phyloP scores from a whole-genome alignment of 1,140 invertebrate genomes.

The Theocolax elegans region DNA sequence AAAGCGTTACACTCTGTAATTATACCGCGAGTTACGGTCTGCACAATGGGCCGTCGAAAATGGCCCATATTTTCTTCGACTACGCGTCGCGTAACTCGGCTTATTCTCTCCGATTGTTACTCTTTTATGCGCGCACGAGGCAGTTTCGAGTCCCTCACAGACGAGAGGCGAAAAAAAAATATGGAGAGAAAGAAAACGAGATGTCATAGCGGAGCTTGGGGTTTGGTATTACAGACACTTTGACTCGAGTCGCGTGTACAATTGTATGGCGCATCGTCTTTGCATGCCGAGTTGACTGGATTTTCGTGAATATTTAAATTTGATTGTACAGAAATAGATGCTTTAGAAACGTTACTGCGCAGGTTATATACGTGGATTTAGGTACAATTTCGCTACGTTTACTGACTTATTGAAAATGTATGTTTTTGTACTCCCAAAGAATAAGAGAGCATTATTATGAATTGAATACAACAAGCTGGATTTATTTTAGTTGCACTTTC shows the following conservation, averaged over 20 bases:
- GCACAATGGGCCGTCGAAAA: conserved; percentile 7
- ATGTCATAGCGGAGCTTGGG: background rate
- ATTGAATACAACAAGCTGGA: too few species aligned
- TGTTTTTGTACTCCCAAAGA: too few species aligned
- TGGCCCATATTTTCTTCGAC: conserved; percentile 30
- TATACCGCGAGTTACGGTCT: conserved; percentile 13
- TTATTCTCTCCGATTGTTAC: conserved; percentile 5
- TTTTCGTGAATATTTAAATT: conserved; percentile 23
- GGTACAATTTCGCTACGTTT: background rate
- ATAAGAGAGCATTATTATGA: too few species aligned
- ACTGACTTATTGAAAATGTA: background rate
- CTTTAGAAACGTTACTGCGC: background rate
- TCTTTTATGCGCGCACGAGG: conserved; percentile 8
- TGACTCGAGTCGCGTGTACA: background rate
- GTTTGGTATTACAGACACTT: conserved; percentile 19
- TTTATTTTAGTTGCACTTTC: too few species aligned
- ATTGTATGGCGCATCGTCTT: background rate
- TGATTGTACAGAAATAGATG: conserved; percentile 5
- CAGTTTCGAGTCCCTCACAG: background rate
- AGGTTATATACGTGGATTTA: background rate
- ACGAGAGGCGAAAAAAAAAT: background rate
- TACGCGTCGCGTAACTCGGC: background rate
- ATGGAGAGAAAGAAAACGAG: background rate
- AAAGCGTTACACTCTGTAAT: conserved; percentile 14
- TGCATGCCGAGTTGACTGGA: background rate